Conservation (phyloP, 2,888 invertebrate genomes). For the Andrena camellia region DNA sequence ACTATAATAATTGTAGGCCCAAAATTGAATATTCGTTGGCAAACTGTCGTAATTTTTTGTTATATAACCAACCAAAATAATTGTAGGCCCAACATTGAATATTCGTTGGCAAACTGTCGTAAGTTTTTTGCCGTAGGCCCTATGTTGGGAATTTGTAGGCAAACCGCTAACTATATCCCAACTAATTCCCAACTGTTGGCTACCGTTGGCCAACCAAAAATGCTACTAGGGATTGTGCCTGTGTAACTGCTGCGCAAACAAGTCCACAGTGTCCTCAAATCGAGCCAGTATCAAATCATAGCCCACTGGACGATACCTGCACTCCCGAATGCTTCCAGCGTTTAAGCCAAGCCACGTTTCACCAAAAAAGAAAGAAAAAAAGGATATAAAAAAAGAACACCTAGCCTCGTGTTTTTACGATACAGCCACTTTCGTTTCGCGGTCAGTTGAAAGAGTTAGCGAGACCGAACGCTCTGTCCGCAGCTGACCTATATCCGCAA, state of each 20-base stretch:
- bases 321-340: neutral
- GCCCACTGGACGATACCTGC: neutral
- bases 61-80: no score
- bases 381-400: neutral
- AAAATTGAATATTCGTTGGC: no score
- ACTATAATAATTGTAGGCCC: no score
- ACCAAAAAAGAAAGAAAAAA: neutral
- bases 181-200: no score
- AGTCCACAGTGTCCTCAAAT: neutral
- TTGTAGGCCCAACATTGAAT: no score
- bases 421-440: neutral
- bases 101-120: no score
- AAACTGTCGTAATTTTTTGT: no score
- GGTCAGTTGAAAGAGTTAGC: neutral
- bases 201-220: no score
- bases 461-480: neutral
- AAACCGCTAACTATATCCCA: no score
- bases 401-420: neutral
- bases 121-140: no score
- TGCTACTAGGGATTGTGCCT: no score
- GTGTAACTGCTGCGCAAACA: neutral
- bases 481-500: constrained; percentile 14
- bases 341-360: neutral
- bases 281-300: neutral
- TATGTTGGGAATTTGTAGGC: no score